Percentiles rank a stretch among this genome's conserved stretches.
Conservation (phyloP, 2,113 vertebrate species). For the Suncus etruscus region DNA sequence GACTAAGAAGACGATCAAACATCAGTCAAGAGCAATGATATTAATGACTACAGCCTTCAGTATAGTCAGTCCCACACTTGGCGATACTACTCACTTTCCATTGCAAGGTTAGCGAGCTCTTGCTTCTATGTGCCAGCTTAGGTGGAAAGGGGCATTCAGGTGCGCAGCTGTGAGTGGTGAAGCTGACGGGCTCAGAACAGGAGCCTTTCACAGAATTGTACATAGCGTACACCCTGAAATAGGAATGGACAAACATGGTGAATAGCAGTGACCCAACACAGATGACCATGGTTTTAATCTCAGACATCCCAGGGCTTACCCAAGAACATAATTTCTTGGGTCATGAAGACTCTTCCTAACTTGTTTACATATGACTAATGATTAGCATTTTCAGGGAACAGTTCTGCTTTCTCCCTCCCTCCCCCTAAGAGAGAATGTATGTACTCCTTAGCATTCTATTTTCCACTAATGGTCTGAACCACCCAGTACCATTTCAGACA, state of each 20-base stretch:
- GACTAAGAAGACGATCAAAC: conserved; percentile 10
- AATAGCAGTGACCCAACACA: neutral
- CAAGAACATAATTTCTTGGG: fast-evolving
- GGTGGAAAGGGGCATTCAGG: conserved; percentile 95
- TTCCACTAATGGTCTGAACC: neutral
- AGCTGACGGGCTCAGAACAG: conserved; percentile 93
- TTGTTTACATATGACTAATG: neutral
- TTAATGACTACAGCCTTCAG: neutral
- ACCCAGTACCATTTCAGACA: neutral
- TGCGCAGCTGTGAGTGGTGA: conserved; percentile 95
- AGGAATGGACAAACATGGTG: neutral
- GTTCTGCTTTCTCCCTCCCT: neutral
- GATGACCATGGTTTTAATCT: neutral
- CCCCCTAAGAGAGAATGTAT: no score
- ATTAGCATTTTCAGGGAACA: neutral
- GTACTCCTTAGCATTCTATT: neutral
- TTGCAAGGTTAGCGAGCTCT: conserved; percentile 95
- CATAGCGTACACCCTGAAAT: conserved; percentile 91
- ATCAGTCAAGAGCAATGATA: neutral
- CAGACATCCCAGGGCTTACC: neutral
- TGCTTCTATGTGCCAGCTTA: conserved; percentile 94
- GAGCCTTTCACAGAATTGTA: conserved; percentile 95
- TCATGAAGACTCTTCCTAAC: neutral
- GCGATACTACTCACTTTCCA: conserved; percentile 93
- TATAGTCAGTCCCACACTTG: neutral